A percentile compares a stretch with the other conserved stretches of the same genome.
Conservation (phyloP, 2,113 vertebrate species). For the Rhea americana region DNA sequence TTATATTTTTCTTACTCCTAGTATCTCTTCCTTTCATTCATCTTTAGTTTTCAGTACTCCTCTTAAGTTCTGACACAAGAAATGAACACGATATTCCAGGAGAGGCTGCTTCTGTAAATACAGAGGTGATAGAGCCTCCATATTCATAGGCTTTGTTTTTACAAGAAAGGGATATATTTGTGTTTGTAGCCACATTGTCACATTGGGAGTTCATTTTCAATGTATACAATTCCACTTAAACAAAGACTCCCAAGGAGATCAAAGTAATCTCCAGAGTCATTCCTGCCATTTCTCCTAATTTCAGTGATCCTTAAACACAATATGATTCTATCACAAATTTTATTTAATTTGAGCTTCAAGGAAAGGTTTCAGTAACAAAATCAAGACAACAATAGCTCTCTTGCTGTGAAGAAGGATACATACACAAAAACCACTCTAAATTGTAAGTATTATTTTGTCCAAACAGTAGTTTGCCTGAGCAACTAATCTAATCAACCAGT, state of each 20-base stretch:
- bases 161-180: background rate
- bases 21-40: background rate
- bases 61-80: background rate
- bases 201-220: background rate
- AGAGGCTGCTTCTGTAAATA: background rate
- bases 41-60: background rate
- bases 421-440: background rate
- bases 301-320: background rate
- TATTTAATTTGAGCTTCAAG: background rate
- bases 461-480: background rate
- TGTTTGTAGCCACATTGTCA: background rate
- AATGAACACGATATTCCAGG: background rate
- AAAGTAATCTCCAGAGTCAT: background rate
- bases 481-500: background rate
- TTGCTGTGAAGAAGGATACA: background rate
- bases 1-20: background rate
- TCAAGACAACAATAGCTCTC: background rate
- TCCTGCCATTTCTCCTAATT: background rate
- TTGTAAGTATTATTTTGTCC: background rate
- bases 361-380: background rate
- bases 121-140: background rate
- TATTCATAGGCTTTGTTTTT: background rate
- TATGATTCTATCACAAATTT: background rate
- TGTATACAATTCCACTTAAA: background rate
- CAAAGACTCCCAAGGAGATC: background rate